A percentile compares a stretch with the other conserved stretches of the same genome.
Evolutionary conservation across 2,797 vertebrate species (phyloP).

Genomic region (Gorsachius magnificus): DNA sequence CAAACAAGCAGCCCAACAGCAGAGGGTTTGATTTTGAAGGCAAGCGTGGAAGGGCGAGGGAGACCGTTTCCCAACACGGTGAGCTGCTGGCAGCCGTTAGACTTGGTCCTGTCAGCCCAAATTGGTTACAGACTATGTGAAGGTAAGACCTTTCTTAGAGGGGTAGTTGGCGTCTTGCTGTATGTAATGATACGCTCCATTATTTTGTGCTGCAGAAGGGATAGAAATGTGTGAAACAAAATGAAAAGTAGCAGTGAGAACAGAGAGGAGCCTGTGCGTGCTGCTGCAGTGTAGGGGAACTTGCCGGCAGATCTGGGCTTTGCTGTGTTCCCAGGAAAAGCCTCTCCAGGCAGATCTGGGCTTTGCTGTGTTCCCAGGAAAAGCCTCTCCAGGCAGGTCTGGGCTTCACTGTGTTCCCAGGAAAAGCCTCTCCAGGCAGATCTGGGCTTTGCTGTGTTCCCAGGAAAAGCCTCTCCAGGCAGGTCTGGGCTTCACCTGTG

Average conservation of each 20-base stretch:
- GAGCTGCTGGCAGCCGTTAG: not conserved
- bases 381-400: not conserved
- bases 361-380: too few relatives aligned
- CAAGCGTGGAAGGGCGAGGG: fast-evolving
- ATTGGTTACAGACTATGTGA: not conserved
- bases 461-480: not conserved
- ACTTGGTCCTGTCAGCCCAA: not conserved
- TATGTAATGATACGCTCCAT: not conserved
- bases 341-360: not conserved
- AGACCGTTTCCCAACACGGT: not conserved
- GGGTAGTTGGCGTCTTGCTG: not conserved
- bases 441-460: not conserved
- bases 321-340: not conserved
- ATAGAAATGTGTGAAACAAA: not conserved
- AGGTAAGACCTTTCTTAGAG: not conserved
- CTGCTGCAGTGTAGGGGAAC: not conserved
- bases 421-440: too few relatives aligned
- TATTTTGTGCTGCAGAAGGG: not conserved
- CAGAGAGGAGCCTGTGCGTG: not conserved
- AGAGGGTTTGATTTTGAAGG: not conserved
- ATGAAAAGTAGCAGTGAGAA: not conserved
- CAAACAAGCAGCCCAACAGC: not conserved
- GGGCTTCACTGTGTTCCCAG: too few relatives aligned
- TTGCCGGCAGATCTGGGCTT: not conserved
- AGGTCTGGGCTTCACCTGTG: not conserved